These are phyloP conservation scores for Leptinotarsa undecemlineata DNA, from an alignment of 1,140 invertebrate species.

Conservation along the genomic window DNA sequence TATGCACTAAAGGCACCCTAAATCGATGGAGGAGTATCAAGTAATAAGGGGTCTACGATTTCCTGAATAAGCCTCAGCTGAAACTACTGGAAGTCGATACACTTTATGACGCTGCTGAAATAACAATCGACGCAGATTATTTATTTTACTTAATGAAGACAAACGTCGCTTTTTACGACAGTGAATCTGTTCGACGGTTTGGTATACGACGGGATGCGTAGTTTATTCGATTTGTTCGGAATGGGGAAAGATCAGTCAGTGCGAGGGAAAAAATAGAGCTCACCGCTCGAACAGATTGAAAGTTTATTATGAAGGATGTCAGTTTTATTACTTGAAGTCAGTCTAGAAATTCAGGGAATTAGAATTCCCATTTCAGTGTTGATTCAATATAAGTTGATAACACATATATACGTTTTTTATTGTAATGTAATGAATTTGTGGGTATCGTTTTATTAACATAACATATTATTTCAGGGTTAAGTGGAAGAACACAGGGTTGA, in stretches of 20 bases:
- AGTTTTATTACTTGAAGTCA: too few species aligned
- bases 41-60: not conserved
- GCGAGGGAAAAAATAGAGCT: too few species aligned
- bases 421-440: too few species aligned
- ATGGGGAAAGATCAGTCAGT: not conserved
- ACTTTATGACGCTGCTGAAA: constrained; percentile 16
- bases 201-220: not conserved
- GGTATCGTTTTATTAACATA: too few species aligned
- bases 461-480: too few species aligned
- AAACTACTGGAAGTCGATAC: constrained; percentile 8
- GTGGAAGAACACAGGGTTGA: too few species aligned
- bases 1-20: not conserved
- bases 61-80: not conserved
- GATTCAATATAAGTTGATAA: too few species aligned
- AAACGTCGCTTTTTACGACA: not conserved
- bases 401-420: too few species aligned
- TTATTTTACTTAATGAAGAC: constrained; percentile 17
- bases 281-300: too few species aligned
- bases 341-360: too few species aligned
- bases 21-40: not conserved
- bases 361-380: too few species aligned
- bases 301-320: too few species aligned
- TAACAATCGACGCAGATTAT: constrained; percentile 12
- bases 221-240: not conserved
- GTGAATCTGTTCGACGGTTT: not conserved